Base-by-base conservation (phyloP, 2,113 vertebrate species). In the Passer montanus region DNA sequence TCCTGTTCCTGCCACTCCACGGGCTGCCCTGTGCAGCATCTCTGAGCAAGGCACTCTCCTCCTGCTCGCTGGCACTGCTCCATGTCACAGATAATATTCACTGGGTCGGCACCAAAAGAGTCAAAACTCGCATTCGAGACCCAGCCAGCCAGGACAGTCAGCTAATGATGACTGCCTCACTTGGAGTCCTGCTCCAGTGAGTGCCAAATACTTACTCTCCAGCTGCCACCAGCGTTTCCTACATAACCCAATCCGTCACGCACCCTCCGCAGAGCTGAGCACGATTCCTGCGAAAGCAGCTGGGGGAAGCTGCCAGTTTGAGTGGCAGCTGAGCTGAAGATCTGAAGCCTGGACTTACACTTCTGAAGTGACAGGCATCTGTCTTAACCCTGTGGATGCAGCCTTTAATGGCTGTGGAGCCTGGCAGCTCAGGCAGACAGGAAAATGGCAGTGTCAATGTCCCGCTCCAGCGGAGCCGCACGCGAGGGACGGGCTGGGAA, bases 271-370 rank as follows among this genome's bases (percentile, higher is more conserved):
- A 9, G 3, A 55, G 87, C 30, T 4, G 33, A 84, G 66, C 60
- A 5, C 1, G 0, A 27, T 9, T 24, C 83, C 68, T 13, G 14
- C 7, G 7, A 12, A 62, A 39, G 87, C 0, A 0, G 13, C 62
- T 12, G 58, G 67, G 62, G 37, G 50, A 20, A 94, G 47, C 78
- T 83, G 90, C 62, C 88, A 73, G 67, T 9, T 2, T 79, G 85
- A 95, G 66, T 21, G 82, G 85, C 90, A 93, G 90, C 78, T 66
- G 78, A 93, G 87, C 58, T 64, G 69, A 63, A 67, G 53, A 53
- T 49, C 37, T 83, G 47, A 73, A 79, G 46, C 69, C 59, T 76
- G 78, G 66, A 60, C 31, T 77, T 12, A 41, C 6, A 16, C 44
- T 63, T 69, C 19, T n/a, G 5, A 55, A 89, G 72, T 33, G 90